Base-by-base conservation (phyloP, 2,113 vertebrate species). In the Hypocryptadius cinnamomeus region DNA sequence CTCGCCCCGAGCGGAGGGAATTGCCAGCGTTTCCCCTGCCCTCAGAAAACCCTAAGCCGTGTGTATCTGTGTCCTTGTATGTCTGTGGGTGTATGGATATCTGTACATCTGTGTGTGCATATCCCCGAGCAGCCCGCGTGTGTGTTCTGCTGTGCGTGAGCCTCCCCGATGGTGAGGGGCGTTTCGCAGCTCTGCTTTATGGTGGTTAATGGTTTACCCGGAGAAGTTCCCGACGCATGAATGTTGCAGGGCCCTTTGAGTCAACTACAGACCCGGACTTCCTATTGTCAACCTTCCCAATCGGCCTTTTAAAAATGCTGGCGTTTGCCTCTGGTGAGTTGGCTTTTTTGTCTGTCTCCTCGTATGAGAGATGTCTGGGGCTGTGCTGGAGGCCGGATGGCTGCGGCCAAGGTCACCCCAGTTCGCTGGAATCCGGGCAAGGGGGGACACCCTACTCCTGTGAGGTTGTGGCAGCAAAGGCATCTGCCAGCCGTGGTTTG, bases 121-220 rank as follows among this genome's bases (percentile, higher is more conserved):
- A 2, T 5, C 4, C 40, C 19, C 76, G 27, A 5, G 60, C n/a
- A 15, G 72, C 35, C 77, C 54, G 60, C 53, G 61, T 22, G 59
- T 60, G 39, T 22, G 2, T 3, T 8, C 42, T 53, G 47, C 11
- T 15, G 57, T 33, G 63, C 9, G 54, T 2, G 78, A 50, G 47
- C 22, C 48, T 30, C 14, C 30, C 64, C 17, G 82, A 2, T 22
- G 78, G 11, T 23, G 13, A 31, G 44, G 65, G 42, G 64, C 69
- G 60, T 77, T 80, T 27, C 27, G 64, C 45, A 33, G 90, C 79
- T 45, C 54, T 31, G 69, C 53, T 80, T 74, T 42, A 30, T n/a
- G 64, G 66, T 78, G 79, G 93, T 96, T 95, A 95, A 96, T 96
- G 84, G 87, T 94, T 96, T 86, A 95, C 87, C 78, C 68, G 69